Base-by-base conservation (phyloP, 2,113 vertebrate species). In the Eupsittula cactorum region DNA sequence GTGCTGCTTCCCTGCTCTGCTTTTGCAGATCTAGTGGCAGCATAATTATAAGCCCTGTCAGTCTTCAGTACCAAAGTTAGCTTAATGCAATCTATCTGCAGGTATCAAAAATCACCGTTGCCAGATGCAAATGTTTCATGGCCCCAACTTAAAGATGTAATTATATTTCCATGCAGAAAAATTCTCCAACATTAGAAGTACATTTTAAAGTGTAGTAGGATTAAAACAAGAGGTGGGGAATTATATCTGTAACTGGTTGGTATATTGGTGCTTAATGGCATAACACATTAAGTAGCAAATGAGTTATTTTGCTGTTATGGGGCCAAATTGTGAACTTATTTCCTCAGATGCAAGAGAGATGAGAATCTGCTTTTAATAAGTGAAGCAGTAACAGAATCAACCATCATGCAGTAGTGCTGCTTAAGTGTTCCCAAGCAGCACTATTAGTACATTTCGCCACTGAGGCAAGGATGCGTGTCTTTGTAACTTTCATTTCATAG, bases 1-100 rank as follows among this genome's bases (percentile, higher is more conserved):
- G 80, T 62, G 62, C 94, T 77, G 59, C 71, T 94, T 93, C 74
- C 82, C 47, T 71, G 81, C 78, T 93, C 95, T 88, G 78, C 50
- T 89, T 95, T 95, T 82, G 91, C 83, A 94, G 84, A 94, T 47
- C 44, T 74, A 75, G 65, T 71, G 76, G 90, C 2, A 19, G 91
- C 75, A 39, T 93, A 97, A 89, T 93, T 86, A 73, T 63, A 88
- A 76, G 39, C 82, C 60, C 90, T 95, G 80, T 85, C 82, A 94
- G 25, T 90, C 97, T 94, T 89, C 88, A 88, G 87, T 44, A 93
- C 91, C 71, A 63, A 70, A 74, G 79, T 81, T 86, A 95, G 63
- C 74, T 94, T 95, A 93, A 91, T 87, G 82, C 64, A 76, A 60
- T 84, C 82, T 93, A 63, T 64, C 91, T 86, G 71, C 59, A 86